Evolutionary conservation across 64 coral and sea anemone species (phyloP), one percentile per base, ranked within the genome.

Genomic region (Montipora foliosa): DNA sequence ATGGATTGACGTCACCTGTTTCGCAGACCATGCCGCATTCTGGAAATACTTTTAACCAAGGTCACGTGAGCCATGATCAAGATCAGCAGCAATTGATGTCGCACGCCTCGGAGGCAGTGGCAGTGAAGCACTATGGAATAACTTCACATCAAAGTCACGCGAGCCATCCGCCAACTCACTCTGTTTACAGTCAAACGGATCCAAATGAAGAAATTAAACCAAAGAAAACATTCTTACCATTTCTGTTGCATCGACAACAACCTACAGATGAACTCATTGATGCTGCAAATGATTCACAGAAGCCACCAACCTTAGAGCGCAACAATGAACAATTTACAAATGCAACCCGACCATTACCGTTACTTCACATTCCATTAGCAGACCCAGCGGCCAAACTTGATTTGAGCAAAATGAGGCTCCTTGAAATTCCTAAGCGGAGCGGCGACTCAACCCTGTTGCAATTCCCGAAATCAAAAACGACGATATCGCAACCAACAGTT

Each of bases 281-380:
- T 58, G 22, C 55, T 66, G 14, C 25, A 17, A 44, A 13, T 24
- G 45, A 47, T 17, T 21, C 60, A n/a, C 81, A 61, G 60, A 62
- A 66, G 17, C 66, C 37, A 71, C 66, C 37, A 71, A 68, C 62
- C 0, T 20, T n/a, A 13, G 37, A 50, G 22, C 47, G 71, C 11
- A 62, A 86, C 70, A 71, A 86, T 86, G 64, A 86, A 72, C 45
- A 37, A 49, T n/a, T 49, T 1, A 19, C 46, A 19, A 78, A 5
- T 17, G 16, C 67, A 51, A 20, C 58, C 16, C 76, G 21, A 52
- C 24, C 9, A 48, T 57, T 93, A 14, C 92, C 92, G 24, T 80
- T 93, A 29, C 90, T 92, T 77, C 81, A 77, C 10, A 20, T 92
- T 50, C 81, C 90, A 78, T 4, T 89, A 10, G 20, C 74, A 0